Evolutionary conservation across 2,888 invertebrate species (phyloP).

Genomic region (Calliphora vomitoria): DNA sequence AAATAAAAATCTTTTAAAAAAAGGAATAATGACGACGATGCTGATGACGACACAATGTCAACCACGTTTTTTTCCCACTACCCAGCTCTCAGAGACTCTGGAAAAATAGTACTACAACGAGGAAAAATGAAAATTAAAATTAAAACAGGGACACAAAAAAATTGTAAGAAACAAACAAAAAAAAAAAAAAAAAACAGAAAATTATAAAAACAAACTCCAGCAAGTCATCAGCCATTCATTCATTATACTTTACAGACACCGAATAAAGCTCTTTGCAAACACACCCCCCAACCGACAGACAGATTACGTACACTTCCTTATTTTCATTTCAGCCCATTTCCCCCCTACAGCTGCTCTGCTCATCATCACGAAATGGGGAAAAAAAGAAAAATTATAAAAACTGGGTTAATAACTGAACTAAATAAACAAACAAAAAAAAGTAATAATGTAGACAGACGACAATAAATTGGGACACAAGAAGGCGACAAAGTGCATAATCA

Average conservation of each 20-base stretch:
- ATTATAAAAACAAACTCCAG: slow-evolving; percentile 59
- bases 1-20: slow-evolving; percentile 62
- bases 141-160: slow-evolving; percentile 81
- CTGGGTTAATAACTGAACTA: slow-evolving; percentile 83
- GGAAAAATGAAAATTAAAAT: slow-evolving; percentile 83
- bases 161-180: slow-evolving; percentile 54
- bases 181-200: slow-evolving; percentile 25
- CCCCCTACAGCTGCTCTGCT: neutral
- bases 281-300: slow-evolving; percentile 68
- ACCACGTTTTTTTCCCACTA: slow-evolving; percentile 37
- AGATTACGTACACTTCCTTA: neutral
- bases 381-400: slow-evolving; percentile 74
- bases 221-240: slow-evolving; percentile 69
- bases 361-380: slow-evolving; percentile 22
- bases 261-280: slow-evolving; percentile 64
- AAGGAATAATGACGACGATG: slow-evolving; percentile 75
- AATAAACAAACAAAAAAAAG: slow-evolving; percentile 61
- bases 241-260: slow-evolving; percentile 55
- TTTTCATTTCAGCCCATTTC: neutral
- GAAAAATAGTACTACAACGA: slow-evolving; percentile 74
- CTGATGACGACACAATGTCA: slow-evolving; percentile 76
- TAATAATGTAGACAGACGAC: slow-evolving; percentile 55
- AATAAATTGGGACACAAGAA: slow-evolving; percentile 71
- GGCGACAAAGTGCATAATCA: slow-evolving; percentile 78
- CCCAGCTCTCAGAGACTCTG: slow-evolving; percentile 44